Evolutionary conservation across 30 jellyfish, hydroid and myxozoan genomes (phyloP).

Genomic region (Rhopilema esculentum): DNA sequence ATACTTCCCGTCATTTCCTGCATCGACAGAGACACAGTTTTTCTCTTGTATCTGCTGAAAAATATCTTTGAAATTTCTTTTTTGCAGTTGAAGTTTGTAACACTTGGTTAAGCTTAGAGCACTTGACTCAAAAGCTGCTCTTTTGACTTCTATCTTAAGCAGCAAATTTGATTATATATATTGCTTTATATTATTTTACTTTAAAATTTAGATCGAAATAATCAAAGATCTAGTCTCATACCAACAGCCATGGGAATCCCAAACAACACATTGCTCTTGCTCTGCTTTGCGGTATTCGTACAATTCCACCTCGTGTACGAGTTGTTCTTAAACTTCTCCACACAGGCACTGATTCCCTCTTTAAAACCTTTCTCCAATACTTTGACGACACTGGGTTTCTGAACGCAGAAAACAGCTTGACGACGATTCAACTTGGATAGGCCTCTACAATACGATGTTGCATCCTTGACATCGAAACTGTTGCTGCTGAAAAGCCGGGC

Average conservation of each 20-base stretch:
- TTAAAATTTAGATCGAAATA: too few species aligned
- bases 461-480: slow-evolving; percentile 28
- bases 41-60: too few species aligned
- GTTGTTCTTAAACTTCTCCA: slow-evolving; percentile 40
- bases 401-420: slow-evolving; percentile 58
- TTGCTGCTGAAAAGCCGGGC: slow-evolving; percentile 20
- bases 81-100: too few species aligned
- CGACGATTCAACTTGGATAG: slow-evolving; percentile 43
- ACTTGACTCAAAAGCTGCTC: too few species aligned
- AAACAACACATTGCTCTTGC: slow-evolving; percentile 51
- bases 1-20: too few species aligned
- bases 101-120: too few species aligned
- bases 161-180: too few species aligned
- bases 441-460: slow-evolving; percentile 51
- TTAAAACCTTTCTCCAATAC: slow-evolving; percentile 69
- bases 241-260: slow-evolving; percentile 72
- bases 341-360: slow-evolving; percentile 56
- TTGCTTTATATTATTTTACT: too few species aligned
- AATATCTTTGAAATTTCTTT: too few species aligned
- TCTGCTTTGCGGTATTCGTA: slow-evolving; percentile 56
- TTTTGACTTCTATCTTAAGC: too few species aligned
- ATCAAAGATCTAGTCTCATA: neutral
- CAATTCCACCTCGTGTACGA: slow-evolving; percentile 81
- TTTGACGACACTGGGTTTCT: slow-evolving; percentile 57
- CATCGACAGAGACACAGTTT: too few species aligned